phyloP scores from a whole-genome alignment of 2,113 vertebrate species.

The Rhegmatorhina hoffmannsi region DNA sequence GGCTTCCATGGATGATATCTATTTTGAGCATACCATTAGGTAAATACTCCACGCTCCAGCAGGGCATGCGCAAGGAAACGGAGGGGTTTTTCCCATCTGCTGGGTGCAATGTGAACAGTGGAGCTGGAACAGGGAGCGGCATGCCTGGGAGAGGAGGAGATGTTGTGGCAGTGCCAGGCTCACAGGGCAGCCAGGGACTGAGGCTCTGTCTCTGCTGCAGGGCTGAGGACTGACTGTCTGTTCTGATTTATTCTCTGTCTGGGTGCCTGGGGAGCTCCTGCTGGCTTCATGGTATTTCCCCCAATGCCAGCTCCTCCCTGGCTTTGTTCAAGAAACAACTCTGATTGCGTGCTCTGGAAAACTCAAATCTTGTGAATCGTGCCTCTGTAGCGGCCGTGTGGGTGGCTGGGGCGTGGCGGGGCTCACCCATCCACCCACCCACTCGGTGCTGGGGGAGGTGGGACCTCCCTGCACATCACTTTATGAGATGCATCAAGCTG shows the following conservation, averaged over 20 bases:
- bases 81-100: neutral
- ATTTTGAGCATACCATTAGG: conserved; percentile 95
- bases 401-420: neutral
- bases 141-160: neutral
- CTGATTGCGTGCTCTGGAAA: neutral
- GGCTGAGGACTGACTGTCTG: neutral
- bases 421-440: neutral
- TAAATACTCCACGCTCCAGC: conserved; percentile 41
- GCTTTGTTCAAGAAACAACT: conserved; percentile 21
- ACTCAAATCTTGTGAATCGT: neutral
- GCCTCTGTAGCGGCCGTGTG: fast-evolving
- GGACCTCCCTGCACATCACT: neutral
- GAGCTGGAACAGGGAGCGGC: neutral
- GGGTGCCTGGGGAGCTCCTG: neutral
- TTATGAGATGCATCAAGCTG: neutral
- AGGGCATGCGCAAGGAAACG: fast-evolving
- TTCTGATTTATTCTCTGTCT: conserved; percentile 17
- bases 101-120: fast-evolving
- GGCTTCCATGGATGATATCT: conserved; percentile 93
- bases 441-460: neutral
- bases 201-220: neutral
- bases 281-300: conserved; percentile 24
- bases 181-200: neutral
- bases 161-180: neutral
- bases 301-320: neutral